Conservation (phyloP, 2,797 vertebrate species). For the Phrynocephalus guinanensis region DNA sequence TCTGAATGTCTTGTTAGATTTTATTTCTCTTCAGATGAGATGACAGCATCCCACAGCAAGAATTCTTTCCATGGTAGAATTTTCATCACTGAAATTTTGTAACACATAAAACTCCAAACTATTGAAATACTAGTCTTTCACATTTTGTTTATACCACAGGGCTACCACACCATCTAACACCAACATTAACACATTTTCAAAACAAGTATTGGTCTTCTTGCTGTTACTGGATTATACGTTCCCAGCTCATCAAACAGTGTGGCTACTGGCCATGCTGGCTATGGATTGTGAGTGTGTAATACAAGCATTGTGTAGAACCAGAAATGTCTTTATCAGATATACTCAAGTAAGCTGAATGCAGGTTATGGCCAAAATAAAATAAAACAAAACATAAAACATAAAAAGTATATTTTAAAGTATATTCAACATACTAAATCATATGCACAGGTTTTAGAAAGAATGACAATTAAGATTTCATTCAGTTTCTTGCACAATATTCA, state of each 20-base stretch:
- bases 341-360: background rate
- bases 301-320: background rate
- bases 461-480: slow-evolving; percentile 24
- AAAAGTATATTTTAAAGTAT: too few species aligned
- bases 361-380: slow-evolving; percentile 7
- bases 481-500: background rate
- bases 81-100: background rate
- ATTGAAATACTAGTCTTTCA: background rate
- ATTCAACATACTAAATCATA: background rate
- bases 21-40: background rate
- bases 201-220: too few species aligned
- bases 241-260: too few species aligned
- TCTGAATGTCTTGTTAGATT: background rate
- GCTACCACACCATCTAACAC: too few species aligned
- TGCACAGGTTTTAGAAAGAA: slow-evolving; percentile 7
- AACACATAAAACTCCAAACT: background rate
- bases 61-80: background rate
- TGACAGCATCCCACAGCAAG: background rate
- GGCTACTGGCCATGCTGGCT: too few species aligned
- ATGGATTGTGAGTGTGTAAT: too few species aligned
- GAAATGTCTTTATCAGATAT: background rate
- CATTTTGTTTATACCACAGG: background rate
- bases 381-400: too few species aligned
- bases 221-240: too few species aligned
- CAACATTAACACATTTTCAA: too few species aligned